Conservation (phyloP, 1,140 invertebrate genomes). For the Zophobas atratus region DNA sequence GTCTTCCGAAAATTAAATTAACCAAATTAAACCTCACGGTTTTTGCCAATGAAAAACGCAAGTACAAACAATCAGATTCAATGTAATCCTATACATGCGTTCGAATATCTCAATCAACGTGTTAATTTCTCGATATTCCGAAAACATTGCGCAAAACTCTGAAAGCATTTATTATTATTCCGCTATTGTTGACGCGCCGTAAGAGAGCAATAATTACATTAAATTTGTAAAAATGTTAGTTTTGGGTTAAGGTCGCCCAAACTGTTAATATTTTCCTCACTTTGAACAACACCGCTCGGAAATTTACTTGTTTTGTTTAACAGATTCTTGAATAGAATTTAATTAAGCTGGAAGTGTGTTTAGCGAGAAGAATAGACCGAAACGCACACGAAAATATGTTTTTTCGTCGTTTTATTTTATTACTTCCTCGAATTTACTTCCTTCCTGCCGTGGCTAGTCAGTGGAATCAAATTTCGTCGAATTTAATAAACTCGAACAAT, state of each 20-base stretch:
- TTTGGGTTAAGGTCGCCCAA: conserved; percentile 7
- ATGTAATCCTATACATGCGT: conserved; percentile 11
- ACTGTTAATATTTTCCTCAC: background rate
- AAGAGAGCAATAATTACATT: conserved; percentile 14
- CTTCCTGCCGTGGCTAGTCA: too few species aligned
- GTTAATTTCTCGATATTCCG: background rate
- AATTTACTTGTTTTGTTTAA: too few species aligned
- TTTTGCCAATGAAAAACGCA: conserved; percentile 5
- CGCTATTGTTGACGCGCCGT: background rate
- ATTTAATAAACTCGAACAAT: too few species aligned
- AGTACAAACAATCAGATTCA: conserved; percentile 14
- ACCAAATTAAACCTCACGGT: conserved; percentile 21
- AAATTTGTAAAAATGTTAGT: background rate
- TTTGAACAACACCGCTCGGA: too few species aligned
- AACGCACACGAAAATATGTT: too few species aligned
- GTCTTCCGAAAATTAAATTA: conserved; percentile 21
- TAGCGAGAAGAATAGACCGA: too few species aligned
- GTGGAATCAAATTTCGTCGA: too few species aligned
- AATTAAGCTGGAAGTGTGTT: too few species aligned
- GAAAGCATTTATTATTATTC: conserved; percentile 3
- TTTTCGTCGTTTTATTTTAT: too few species aligned
- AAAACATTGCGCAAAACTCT: background rate
- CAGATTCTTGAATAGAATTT: too few species aligned
- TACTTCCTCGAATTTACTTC: too few species aligned
- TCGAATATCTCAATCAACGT: conserved; percentile 2